These are phyloP conservation scores for Halesus radiatus DNA, from an alignment of 1,140 invertebrate species.

Conservation along the genomic window DNA sequence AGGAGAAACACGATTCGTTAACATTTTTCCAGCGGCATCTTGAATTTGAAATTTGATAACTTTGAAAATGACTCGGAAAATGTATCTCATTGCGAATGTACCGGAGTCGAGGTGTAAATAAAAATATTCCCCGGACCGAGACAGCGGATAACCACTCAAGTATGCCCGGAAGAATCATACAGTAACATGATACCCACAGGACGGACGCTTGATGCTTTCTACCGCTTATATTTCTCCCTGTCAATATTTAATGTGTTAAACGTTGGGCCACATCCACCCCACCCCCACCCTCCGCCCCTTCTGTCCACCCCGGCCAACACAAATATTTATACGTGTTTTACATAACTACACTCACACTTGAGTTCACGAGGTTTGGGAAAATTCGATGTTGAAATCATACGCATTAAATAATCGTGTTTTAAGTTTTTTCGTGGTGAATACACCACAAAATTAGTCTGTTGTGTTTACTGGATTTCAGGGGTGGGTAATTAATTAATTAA, in stretches of 20 bases:
- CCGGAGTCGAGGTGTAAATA: slow-evolving; percentile 30
- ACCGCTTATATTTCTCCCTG: slow-evolving; percentile 56
- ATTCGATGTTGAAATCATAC: too few relatives aligned
- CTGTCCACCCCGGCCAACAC: neutral
- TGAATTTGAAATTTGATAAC: slow-evolving; percentile 14
- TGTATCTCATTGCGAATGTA: slow-evolving; percentile 33
- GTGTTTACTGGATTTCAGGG: too few relatives aligned
- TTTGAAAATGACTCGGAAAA: slow-evolving; percentile 26
- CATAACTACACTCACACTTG: slow-evolving; percentile 28
- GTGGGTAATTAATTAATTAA: too few relatives aligned
- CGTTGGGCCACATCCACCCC: slow-evolving; percentile 28
- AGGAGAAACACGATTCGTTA: too few relatives aligned
- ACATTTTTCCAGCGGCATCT: neutral
- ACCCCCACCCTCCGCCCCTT: neutral
- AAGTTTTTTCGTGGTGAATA: too few relatives aligned
- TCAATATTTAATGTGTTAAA: slow-evolving; percentile 58
- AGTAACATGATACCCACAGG: slow-evolving; percentile 54
- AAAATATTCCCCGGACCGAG: slow-evolving; percentile 33
- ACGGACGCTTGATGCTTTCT: slow-evolving; percentile 44
- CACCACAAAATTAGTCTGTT: too few relatives aligned
- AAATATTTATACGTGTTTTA: slow-evolving; percentile 47
- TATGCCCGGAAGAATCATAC: slow-evolving; percentile 53
- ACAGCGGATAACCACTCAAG: slow-evolving; percentile 53
- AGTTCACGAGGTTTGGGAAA: too few relatives aligned
- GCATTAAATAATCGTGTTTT: too few relatives aligned